Percentiles rank a stretch among this genome's conserved stretches.
These are phyloP conservation scores for Ephialtes manifestator DNA, from an alignment of 2,888 invertebrate species.

Conservation along the genomic window DNA sequence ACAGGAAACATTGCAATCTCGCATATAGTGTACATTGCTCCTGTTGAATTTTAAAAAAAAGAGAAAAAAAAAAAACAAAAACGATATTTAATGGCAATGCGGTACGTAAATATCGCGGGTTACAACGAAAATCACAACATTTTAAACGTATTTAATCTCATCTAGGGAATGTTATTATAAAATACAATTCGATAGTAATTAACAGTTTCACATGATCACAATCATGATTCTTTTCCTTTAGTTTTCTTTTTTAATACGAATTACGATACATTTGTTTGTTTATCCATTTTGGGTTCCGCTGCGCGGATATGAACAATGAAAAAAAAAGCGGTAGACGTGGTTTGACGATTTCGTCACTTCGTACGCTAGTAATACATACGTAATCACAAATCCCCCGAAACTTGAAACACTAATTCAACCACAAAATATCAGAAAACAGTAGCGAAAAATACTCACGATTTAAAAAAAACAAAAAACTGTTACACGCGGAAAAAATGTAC, in stretches of 20 bases:
- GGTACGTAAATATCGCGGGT: constrained; percentile 25
- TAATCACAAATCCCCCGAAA: not conserved
- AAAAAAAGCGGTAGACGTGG: not conserved
- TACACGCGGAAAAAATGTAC: constrained; percentile 7
- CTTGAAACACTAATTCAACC: not conserved
- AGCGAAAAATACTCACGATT: not conserved
- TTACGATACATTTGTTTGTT: constrained; percentile 6
- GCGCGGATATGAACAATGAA: not conserved
- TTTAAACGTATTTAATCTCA: constrained; percentile 50
- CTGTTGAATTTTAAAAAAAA: not conserved
- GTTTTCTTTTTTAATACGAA: constrained; percentile 24
- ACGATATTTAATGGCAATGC: constrained; percentile 23
- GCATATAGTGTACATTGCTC: not conserved
- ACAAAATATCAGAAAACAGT: not conserved
- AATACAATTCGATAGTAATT: constrained; percentile 56
- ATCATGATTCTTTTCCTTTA: constrained; percentile 20
- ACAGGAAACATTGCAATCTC: not conserved
- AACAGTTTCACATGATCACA: constrained; percentile 44
- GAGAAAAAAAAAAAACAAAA: not conserved
- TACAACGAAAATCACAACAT: constrained; percentile 33
- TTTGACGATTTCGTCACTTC: not conserved
- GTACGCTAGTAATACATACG: not conserved
- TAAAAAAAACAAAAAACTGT: not conserved
- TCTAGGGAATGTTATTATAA: constrained; percentile 64
- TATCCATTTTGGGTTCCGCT: constrained; percentile 33